phyloP scores from a whole-genome alignment of 2,113 vertebrate genomes.

The Sakesphorus luctuosus region DNA sequence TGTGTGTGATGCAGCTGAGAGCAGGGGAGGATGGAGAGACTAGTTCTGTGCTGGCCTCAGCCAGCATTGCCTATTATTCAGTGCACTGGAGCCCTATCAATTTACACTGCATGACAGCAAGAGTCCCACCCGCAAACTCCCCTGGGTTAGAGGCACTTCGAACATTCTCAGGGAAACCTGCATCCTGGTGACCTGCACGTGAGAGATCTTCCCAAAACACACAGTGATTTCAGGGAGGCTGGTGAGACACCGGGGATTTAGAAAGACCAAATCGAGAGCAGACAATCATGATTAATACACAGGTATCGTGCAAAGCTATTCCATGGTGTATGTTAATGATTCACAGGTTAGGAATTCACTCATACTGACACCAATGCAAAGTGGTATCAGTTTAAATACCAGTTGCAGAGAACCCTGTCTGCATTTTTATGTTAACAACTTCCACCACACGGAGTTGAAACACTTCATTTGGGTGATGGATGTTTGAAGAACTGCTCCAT shows the following conservation, averaged over 20 bases:
- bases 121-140: neutral
- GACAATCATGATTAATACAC: neutral
- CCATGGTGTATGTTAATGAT: neutral
- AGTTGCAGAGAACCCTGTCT: neutral
- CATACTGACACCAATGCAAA: neutral
- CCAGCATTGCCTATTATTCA: neutral
- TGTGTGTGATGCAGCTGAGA: fast-evolving
- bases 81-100: neutral
- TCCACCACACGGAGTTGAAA: neutral
- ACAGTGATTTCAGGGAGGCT: neutral
- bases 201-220: neutral
- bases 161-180: fast-evolving
- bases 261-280: neutral
- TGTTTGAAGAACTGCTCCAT: neutral
- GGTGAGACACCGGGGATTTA: neutral
- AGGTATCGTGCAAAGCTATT: neutral
- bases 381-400: conserved; percentile 9
- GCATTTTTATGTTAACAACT: conserved; percentile 48
- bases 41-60: neutral
- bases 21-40: neutral
- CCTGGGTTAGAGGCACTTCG: neutral
- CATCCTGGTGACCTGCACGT: neutral
- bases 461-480: neutral
- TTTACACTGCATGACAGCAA: neutral
- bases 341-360: conserved; percentile 8